A percentile compares a stretch with the other conserved stretches of the same genome.
phyloP scores from a whole-genome alignment of 2,888 invertebrate genomes.

The Dascillus cervinus region DNA sequence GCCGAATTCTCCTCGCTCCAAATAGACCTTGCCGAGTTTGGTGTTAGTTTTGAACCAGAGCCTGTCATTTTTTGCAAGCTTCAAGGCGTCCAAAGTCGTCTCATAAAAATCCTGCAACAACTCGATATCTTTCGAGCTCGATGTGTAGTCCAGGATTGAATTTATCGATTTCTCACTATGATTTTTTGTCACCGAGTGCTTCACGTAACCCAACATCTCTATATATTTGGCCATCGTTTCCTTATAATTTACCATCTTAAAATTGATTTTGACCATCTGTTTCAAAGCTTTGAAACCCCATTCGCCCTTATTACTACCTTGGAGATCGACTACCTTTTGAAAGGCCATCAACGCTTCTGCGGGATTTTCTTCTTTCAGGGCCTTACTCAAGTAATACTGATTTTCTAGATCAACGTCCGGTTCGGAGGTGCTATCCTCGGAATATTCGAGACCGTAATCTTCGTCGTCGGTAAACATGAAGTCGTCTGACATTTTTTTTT shows the following conservation, averaged over 20 bases:
- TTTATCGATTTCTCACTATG: constrained; percentile 99
- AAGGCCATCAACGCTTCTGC: constrained; percentile 84
- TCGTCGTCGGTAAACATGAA: constrained; percentile 94
- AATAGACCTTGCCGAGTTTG: constrained; percentile 94
- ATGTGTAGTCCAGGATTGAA: constrained; percentile 97
- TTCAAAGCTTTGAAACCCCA: constrained; percentile 99
- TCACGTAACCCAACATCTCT: constrained; percentile 92
- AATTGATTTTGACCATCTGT: constrained; percentile 99
- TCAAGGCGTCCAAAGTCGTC: constrained; percentile 84
- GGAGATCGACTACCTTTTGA: constrained; percentile 91
- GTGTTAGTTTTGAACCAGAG: constrained; percentile 99
- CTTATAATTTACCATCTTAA: constrained; percentile 73
- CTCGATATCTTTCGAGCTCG: constrained; percentile 81
- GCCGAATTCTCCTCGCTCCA: constrained; percentile 86
- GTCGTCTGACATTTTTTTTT: constrained; percentile 53
- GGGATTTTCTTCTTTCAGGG: constrained; percentile 92
- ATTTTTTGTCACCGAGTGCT: constrained; percentile 96
- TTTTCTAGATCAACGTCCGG: constrained; percentile 99
- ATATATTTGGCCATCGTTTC: constrained; percentile 67
- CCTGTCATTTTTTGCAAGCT: constrained; percentile 96
- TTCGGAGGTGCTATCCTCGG: constrained; percentile 97
- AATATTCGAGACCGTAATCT: constrained; percentile 96
- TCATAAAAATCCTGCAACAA: constrained; percentile 96
- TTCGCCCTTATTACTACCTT: constrained; percentile 95
- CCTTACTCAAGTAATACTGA: constrained; percentile 98